phyloP scores from a whole-genome alignment of 2,888 invertebrate genomes.

The Acholoe squamosa region DNA sequence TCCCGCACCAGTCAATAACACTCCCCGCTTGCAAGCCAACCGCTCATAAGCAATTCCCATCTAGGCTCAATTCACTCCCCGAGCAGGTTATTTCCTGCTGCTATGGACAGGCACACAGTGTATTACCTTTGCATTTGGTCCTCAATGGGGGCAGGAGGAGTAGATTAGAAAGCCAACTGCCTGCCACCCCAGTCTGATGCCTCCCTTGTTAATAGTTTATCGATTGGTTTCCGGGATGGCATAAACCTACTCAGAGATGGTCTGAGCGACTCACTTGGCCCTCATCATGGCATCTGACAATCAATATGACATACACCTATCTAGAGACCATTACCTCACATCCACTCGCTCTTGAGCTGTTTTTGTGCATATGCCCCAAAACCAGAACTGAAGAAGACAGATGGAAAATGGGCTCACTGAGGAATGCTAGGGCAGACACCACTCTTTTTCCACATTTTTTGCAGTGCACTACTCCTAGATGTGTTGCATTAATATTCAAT shows the following conservation, averaged over 20 bases:
- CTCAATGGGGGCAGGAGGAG: background rate
- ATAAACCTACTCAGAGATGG: background rate
- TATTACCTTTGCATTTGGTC: conserved; percentile 13
- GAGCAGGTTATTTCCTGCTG: background rate
- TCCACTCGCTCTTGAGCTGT: background rate
- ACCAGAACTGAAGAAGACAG: too few relatives aligned
- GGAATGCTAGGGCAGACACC: too few relatives aligned
- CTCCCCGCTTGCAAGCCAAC: background rate
- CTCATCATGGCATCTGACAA: background rate
- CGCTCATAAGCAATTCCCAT: background rate
- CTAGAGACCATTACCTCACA: background rate
- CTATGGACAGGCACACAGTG: background rate
- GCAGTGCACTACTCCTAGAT: too few relatives aligned
- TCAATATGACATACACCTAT: conserved; percentile 33
- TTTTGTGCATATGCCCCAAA: too few relatives aligned
- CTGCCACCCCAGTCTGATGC: background rate
- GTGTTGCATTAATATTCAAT: too few relatives aligned
- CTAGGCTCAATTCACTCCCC: too few relatives aligned
- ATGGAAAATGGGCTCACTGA: too few relatives aligned
- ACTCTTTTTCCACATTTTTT: too few relatives aligned
- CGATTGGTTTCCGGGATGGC: background rate
- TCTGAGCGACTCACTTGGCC: conserved; percentile 18
- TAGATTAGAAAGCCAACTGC: conserved; percentile 6
- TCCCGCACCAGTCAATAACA: background rate
- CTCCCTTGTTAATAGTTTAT: conserved; percentile 46